These are phyloP conservation scores for Nicator chloris DNA, from an alignment of 2,113 vertebrate genomes.

Conservation along the genomic window DNA sequence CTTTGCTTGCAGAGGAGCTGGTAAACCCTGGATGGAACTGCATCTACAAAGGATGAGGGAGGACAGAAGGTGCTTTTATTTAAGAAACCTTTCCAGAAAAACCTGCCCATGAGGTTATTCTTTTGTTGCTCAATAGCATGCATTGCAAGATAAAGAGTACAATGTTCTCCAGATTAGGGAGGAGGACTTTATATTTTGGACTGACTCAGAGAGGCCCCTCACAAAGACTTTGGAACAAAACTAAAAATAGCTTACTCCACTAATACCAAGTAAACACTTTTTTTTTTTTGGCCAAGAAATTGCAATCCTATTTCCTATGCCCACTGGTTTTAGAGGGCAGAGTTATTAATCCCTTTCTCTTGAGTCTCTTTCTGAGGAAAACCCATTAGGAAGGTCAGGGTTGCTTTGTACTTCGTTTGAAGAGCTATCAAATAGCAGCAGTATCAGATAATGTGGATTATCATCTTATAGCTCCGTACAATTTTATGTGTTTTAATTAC, in stretches of 20 bases:
- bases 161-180: neutral
- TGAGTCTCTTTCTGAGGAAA: neutral
- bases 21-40: neutral
- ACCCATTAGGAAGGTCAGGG: constrained; percentile 1
- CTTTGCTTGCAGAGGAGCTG: neutral
- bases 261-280: constrained; percentile 13
- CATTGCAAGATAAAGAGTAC: neutral
- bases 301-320: constrained; percentile 35
- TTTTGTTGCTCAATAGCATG: neutral
- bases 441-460: constrained; percentile 11
- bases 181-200: constrained; percentile 15
- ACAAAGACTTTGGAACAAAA: constrained; percentile 33
- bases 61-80: neutral
- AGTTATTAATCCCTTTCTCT: neutral
- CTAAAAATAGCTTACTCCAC: constrained; percentile 61
- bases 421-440: constrained; percentile 5
- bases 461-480: neutral
- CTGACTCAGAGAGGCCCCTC: constrained; percentile 37
- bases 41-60: neutral
- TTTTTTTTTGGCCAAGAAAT: constrained; percentile 47
- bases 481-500: constrained; percentile 4
- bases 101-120: neutral
- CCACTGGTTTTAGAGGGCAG: neutral
- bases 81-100: neutral
- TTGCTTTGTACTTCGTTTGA: constrained; percentile 35